Evolutionary conservation across 2,888 invertebrate species (phyloP), one percentile per base, ranked within the genome.

Genomic region (Agonopterix subpropinquella): DNA sequence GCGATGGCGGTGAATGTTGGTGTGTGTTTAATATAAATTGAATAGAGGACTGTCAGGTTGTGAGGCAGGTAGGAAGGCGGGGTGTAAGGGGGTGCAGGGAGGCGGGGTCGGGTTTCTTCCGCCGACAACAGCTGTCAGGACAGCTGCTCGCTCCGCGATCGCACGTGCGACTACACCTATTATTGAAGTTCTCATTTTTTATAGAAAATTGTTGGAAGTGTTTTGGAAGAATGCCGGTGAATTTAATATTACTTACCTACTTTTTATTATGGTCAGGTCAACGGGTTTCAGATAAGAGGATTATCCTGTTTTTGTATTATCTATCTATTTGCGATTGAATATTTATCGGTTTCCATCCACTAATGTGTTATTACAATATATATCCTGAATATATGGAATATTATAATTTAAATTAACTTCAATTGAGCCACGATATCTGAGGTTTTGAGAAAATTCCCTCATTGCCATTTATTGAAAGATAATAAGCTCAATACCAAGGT

Each of bases 111-210:
- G 58, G 63, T 70, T 61, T 58, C 62, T 79, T 81, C 82, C 80
- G 80, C 72, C 76, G 66, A 67, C 68, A 75, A 73, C 86, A 86
- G 82, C 87, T 86, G 86, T 82, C 86, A 70, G 66, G 66, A 77
- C 88, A 86, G 88, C 88, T 87, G 88, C 79, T 65, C 65, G 59
- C 61, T 58, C 62, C 58, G 57, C 61, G 63, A 62, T 64, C 80
- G 81, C 87, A 86, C 87, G 88, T 88, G 87, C 83, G 79, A 62
- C 70, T 70, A 68, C 70, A 77, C 80, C 83, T 80, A 84, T 86
- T 83, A 84, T 83, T 83, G 77, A 71, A 70, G 67, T 65, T 28
- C 28, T 28, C 65, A 67, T 73, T 79, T 71, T 78, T 78, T 74
- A 67, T 36, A 43, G 42, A 39, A 69, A 65, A 70, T 65, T 67